Percentiles rank a stretch among this genome's conserved stretches.
These are phyloP conservation scores for Drosophila cognata DNA, from an alignment of 2,888 invertebrate genomes.

Conservation along the genomic window DNA sequence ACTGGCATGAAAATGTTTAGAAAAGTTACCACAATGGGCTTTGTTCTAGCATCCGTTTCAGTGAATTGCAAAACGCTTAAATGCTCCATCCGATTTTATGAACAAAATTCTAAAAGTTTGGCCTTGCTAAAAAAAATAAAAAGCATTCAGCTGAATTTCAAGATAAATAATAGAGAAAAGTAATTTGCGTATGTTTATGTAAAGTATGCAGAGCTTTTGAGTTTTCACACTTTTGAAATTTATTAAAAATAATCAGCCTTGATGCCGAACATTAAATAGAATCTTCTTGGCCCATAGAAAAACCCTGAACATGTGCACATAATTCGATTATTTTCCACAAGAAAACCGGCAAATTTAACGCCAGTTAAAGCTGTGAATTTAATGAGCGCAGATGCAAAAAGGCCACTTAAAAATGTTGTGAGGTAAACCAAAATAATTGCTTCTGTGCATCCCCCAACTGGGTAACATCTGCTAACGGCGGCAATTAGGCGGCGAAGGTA, in stretches of 20 bases:
- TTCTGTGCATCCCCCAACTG: slow-evolving; percentile 31
- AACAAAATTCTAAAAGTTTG: slow-evolving; percentile 25
- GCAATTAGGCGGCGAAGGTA: slow-evolving; percentile 50
- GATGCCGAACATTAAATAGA: neutral
- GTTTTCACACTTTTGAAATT: neutral
- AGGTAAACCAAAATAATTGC: slow-evolving; percentile 39
- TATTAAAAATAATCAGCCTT: neutral
- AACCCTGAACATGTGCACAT: neutral
- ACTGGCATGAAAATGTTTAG: slow-evolving; percentile 58
- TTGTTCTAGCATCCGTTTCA: slow-evolving; percentile 28
- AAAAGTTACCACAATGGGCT: slow-evolving; percentile 56
- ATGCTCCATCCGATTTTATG: slow-evolving; percentile 22
- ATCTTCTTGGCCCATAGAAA: neutral
- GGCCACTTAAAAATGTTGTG: slow-evolving; percentile 22
- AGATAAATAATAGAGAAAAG: neutral
- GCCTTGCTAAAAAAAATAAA: neutral
- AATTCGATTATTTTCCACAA: neutral
- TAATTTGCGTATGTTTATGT: neutral
- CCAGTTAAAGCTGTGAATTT: slow-evolving; percentile 14
- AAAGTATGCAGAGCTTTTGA: neutral
- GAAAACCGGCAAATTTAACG: neutral
- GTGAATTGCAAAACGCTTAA: slow-evolving; percentile 34
- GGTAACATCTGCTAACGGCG: slow-evolving; percentile 26
- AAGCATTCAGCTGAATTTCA: slow-evolving; percentile 11
- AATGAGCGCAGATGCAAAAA: slow-evolving; percentile 8